Evolutionary conservation across 2,888 invertebrate species (phyloP), one percentile per base, ranked within the genome.

Genomic region (Abscondita cerata): DNA sequence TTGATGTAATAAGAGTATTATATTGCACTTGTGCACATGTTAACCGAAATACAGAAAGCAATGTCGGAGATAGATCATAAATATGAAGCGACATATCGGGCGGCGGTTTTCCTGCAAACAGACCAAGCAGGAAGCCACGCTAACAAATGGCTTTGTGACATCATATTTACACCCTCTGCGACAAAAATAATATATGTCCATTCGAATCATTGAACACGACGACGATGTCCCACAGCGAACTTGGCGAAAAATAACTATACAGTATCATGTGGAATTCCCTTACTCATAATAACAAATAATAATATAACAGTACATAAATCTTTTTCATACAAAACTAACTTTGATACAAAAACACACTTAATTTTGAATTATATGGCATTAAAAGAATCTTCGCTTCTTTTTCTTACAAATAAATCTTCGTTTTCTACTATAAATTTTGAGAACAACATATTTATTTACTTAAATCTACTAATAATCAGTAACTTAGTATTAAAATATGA

Each of bases 181-280:
- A 76, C 78, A 78, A 78, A 79, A 79, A 78, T 79, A 79, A 79
- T 78, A 78, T 78, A 79, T 78, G 79, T 79, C 79, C 73, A 72
- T 74, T 77, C 79, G 78, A 78, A 78, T 79, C 79, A 79, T 79
- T 79, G 79, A 77, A 70, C 79, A 78, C 77, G 71, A 69, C 73
- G 69, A 69, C 74, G 74, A 75, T 73, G 73, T 73, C 75, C 75
- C 73, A 72, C 66, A 53, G 65, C 66, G 63, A 58, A 57, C 59
- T 56, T 48, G 51, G 57, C 60, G 57, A 59, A 65, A 65, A 69
- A 67, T 75, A 74, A 74, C 75, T 70, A 66, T 71, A 60, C 62
- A 58, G 55, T 54, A 59, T 54, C 62, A 54, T 52, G 56, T 51
- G 52, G 53, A 44, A 59, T 60, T 64, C 52, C 53, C 59, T 51